Evolutionary conservation across 2,113 vertebrate genomes (phyloP).

Genomic region (Cygnus atratus): DNA sequence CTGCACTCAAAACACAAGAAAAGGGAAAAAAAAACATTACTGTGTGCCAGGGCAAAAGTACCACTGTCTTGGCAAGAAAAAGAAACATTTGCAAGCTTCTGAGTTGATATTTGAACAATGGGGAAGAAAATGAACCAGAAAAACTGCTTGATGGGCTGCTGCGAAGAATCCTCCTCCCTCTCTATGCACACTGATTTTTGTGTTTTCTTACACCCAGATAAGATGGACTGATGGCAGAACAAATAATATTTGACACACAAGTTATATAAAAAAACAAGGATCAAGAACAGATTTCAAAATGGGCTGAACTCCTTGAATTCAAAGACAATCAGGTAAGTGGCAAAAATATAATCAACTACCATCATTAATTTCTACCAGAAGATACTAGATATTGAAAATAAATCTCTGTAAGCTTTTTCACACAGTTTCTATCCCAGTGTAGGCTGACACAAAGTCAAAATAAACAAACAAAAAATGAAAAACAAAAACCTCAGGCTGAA

Average conservation of each 20-base stretch:
- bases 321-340: background rate
- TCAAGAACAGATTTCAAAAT: background rate
- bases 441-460: background rate
- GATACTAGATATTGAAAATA: background rate
- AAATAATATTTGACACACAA: background rate
- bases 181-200: background rate
- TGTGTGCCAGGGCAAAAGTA: conserved; percentile 63
- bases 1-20: conserved; percentile 63
- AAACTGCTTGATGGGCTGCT: conserved; percentile 33
- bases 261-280: background rate
- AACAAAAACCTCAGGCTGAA: background rate
- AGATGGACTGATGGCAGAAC: background rate
- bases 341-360: background rate
- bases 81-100: conserved; percentile 59
- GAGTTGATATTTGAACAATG: conserved; percentile 27
- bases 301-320: background rate
- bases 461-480: background rate
- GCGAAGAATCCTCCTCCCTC: background rate
- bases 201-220: background rate
- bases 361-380: background rate
- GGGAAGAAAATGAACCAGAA: conserved; percentile 56
- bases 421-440: background rate
- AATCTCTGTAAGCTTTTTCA: background rate
- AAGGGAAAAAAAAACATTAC: background rate
- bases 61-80: conserved; percentile 57